A percentile compares a stretch with the other conserved stretches of the same genome.
phyloP scores from a whole-genome alignment of 2,113 vertebrate species.

The Ginglymostoma cirratum region DNA sequence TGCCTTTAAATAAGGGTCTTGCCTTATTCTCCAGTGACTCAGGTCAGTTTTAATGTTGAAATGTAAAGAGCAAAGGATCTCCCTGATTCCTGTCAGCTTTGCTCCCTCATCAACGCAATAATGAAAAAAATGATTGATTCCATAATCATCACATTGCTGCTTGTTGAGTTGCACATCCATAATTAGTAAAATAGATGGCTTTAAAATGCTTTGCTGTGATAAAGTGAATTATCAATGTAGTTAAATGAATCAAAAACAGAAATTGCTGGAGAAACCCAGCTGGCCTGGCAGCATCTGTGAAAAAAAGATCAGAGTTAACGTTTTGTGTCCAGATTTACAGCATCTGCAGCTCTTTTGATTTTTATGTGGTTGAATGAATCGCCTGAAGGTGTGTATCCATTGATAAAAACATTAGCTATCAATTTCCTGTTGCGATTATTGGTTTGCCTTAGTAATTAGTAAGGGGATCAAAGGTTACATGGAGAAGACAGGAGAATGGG shows the following conservation, averaged over 20 bases:
- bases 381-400: background rate
- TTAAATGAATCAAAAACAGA: background rate
- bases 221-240: background rate
- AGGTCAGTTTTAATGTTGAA: background rate
- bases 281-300: no score
- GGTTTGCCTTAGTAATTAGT: background rate
- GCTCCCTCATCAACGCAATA: background rate
- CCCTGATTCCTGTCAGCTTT: background rate
- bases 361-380: background rate
- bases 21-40: background rate
- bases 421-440: background rate
- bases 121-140: background rate
- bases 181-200: background rate
- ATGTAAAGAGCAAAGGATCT: background rate
- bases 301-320: no score
- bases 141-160: background rate
- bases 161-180: background rate
- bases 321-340: no score
- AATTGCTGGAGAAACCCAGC: no score
- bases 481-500: no score
- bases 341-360: no score
- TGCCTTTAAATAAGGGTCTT: background rate
- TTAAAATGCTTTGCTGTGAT: background rate
- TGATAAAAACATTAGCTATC: background rate
- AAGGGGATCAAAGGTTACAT: no score